A percentile compares a stretch with the other conserved stretches of the same genome.
Conservation (phyloP, 2,797 vertebrate species). For the Eulemur albifrons region DNA sequence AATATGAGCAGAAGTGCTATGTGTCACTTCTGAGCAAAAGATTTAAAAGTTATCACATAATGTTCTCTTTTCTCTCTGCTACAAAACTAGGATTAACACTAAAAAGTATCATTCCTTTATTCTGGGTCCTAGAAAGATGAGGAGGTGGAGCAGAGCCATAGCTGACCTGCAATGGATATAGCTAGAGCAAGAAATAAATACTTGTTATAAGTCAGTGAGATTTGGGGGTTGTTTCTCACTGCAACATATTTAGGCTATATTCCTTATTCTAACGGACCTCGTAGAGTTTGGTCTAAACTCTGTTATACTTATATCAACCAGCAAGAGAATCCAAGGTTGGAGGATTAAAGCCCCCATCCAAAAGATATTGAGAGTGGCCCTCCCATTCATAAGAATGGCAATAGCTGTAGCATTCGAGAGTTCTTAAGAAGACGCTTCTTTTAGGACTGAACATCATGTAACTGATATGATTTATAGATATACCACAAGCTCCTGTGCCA, state of each 20-base stretch:
- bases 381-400: not conserved
- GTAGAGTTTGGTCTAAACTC: not conserved
- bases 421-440: not conserved
- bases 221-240: not conserved
- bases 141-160: not conserved
- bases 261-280: not conserved
- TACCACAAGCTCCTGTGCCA: not conserved
- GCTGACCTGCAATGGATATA: not conserved
- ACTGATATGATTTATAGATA: not conserved
- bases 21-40: not conserved
- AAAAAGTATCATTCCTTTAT: not conserved
- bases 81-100: not conserved
- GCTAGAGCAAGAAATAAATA: not conserved
- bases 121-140: not conserved
- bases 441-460: not conserved
- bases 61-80: constrained; percentile 2
- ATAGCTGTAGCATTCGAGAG: not conserved
- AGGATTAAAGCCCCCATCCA: not conserved
- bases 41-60: not conserved
- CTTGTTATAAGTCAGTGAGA: not conserved
- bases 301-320: not conserved
- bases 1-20: not conserved
- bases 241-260: not conserved
- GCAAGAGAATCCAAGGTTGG: not conserved
- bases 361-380: not conserved